These are phyloP conservation scores for Drosophila chauvacae DNA, from an alignment of 1,140 invertebrate genomes.

Conservation along the genomic window DNA sequence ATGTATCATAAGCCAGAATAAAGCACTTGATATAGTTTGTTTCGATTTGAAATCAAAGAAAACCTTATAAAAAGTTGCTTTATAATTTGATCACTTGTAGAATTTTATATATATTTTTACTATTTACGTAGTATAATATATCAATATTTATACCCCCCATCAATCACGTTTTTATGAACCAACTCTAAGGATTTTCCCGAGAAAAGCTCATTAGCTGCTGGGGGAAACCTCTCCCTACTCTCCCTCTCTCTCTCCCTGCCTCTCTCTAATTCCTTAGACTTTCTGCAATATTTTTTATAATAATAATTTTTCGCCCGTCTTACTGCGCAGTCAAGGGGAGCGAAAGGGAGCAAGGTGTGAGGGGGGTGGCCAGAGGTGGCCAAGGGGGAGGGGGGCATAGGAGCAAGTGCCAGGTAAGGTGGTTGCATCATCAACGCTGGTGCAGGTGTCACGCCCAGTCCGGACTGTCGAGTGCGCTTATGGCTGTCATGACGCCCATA, in stretches of 20 bases:
- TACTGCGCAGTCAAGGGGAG: slow-evolving; percentile 8
- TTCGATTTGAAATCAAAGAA: not conserved
- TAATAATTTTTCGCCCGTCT: slow-evolving; percentile 51
- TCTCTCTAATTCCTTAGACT: slow-evolving; percentile 29
- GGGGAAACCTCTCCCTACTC: not conserved
- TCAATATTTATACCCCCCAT: not conserved
- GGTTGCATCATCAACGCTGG: slow-evolving; percentile 51
- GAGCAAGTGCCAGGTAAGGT: slow-evolving; percentile 7
- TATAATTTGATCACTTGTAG: not conserved
- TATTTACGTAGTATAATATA: not conserved
- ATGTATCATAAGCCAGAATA: not conserved
- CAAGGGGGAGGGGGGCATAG: not conserved
- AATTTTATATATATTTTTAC: not conserved
- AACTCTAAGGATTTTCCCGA: not conserved
- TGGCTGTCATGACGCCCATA: slow-evolving; percentile 83
- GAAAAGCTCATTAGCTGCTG: slow-evolving; percentile 4
- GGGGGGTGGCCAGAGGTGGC: not conserved
- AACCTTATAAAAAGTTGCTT: not conserved
- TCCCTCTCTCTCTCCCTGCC: not conserved
- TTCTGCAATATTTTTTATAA: slow-evolving; percentile 51
- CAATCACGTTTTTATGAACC: not conserved
- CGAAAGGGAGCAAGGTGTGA: not conserved
- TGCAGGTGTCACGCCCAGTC: slow-evolving; percentile 64
- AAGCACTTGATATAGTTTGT: not conserved
- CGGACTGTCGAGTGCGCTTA: slow-evolving; percentile 79